Conservation (phyloP, 2,113 vertebrate genomes). For the Anoplopoma fimbria region DNA sequence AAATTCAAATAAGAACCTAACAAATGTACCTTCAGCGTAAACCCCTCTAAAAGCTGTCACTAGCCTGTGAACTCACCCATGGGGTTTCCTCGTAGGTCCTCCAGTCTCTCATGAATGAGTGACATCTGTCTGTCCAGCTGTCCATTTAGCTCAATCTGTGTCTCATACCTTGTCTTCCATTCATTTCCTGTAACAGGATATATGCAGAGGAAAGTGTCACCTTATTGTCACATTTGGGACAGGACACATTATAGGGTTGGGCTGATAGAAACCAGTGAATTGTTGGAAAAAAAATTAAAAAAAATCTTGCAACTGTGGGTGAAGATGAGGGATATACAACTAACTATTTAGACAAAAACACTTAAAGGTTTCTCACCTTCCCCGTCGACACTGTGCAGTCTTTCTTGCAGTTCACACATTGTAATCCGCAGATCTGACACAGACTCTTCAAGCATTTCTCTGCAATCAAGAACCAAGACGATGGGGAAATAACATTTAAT, state of each 20-base stretch:
- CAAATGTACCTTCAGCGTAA: not conserved
- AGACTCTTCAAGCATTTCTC: conserved; percentile 78
- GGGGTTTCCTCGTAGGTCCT: conserved; percentile 84
- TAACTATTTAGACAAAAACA: not conserved
- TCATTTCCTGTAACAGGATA: conserved; percentile 80
- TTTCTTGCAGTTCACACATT: conserved; percentile 75
- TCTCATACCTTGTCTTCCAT: conserved; percentile 91
- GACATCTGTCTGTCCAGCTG: conserved; percentile 89
- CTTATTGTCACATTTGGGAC: not conserved
- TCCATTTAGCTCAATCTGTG: conserved; percentile 88
- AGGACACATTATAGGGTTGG: not conserved
- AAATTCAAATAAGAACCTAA: not conserved
- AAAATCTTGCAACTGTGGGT: not conserved
- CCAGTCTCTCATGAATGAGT: conserved; percentile 83
- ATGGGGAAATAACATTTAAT: not conserved
- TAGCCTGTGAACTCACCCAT: conserved; percentile 80
- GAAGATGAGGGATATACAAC: not conserved
- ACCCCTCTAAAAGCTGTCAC: not conserved
- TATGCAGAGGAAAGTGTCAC: not conserved
- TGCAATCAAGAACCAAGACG: conserved; percentile 27
- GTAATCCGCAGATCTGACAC: conserved; percentile 77
- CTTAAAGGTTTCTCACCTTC: conserved; percentile 54
- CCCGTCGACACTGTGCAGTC: conserved; percentile 76
- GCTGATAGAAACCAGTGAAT: not conserved
- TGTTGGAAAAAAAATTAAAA: too few relatives aligned